Evolutionary conservation across 1,140 invertebrate genomes (phyloP).

Genomic region (Cydia amplana): DNA sequence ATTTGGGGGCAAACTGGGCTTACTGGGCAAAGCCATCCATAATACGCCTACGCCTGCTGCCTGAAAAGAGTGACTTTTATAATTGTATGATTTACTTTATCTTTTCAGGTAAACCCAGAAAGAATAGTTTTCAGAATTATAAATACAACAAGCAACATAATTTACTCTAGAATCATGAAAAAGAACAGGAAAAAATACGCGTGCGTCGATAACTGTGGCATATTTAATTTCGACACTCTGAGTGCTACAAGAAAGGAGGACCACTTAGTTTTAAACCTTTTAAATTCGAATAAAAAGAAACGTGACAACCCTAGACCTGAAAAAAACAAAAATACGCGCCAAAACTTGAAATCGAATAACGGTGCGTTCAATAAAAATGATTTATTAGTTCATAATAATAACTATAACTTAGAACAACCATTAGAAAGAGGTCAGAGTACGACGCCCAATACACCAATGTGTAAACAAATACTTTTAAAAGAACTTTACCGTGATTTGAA

Average conservation of each 20-base stretch:
- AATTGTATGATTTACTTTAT: neutral
- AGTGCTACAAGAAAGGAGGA: constrained; percentile 36
- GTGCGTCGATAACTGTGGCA: constrained; percentile 48
- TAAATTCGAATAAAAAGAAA: constrained; percentile 41
- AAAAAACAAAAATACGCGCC: neutral
- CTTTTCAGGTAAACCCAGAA: constrained; percentile 48
- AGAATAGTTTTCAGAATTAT: constrained; percentile 50
- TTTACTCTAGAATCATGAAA: constrained; percentile 60
- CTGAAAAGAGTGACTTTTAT: neutral
- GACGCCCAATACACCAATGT: neutral
- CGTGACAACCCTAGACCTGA: constrained; percentile 24
- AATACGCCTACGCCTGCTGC: too few relatives aligned
- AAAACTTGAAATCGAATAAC: neutral
- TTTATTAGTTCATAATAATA: constrained; percentile 8
- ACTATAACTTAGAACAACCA: neutral
- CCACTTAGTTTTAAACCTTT: constrained; percentile 41
- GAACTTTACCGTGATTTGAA: neutral
- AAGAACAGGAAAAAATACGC: constrained; percentile 44
- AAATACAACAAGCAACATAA: constrained; percentile 52
- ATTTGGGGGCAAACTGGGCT: too few relatives aligned
- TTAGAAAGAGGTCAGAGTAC: neutral
- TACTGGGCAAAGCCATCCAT: too few relatives aligned
- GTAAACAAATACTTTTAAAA: constrained; percentile 7
- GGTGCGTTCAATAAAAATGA: neutral
- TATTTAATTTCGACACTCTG: constrained; percentile 38